These are phyloP conservation scores for Empidonax traillii DNA, from an alignment of 2,113 vertebrate species.

Conservation along the genomic window DNA sequence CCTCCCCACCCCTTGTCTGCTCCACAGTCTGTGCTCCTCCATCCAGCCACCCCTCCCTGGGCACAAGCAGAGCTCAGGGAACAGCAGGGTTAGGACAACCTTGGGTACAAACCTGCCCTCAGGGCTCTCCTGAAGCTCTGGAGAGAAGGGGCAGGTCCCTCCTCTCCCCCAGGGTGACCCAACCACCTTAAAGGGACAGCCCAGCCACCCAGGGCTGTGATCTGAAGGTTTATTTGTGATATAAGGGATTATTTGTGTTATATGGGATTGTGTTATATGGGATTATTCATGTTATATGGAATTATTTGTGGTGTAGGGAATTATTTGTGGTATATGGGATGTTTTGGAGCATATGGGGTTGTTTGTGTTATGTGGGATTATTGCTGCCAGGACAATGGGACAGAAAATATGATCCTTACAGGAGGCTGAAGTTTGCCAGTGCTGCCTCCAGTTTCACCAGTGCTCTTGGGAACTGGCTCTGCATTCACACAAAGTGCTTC, in stretches of 20 bases:
- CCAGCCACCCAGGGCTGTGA: neutral
- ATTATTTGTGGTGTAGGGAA: neutral
- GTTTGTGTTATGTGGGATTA: neutral
- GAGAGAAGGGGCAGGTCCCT: neutral
- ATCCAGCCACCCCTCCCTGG: neutral
- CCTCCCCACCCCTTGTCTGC: neutral
- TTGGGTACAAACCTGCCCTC: no score
- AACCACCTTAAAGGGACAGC: neutral
- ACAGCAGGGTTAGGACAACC: neutral
- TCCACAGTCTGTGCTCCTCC: neutral
- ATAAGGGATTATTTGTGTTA: neutral
- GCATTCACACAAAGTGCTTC: neutral
- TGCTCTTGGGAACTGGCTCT: accelerated
- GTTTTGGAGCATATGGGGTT: neutral
- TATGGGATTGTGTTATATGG: neutral
- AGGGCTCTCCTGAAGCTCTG: neutral
- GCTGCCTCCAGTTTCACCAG: neutral
- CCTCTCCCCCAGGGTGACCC: neutral
- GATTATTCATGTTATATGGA: neutral
- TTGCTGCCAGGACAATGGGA: neutral
- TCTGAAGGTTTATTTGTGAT: no score
- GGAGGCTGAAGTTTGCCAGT: neutral
- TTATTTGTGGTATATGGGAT: neutral
- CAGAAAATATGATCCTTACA: neutral
- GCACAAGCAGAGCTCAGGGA: neutral